These are phyloP conservation scores for Bombus cullumanus DNA, from an alignment of 1,140 invertebrate species.

Conservation along the genomic window DNA sequence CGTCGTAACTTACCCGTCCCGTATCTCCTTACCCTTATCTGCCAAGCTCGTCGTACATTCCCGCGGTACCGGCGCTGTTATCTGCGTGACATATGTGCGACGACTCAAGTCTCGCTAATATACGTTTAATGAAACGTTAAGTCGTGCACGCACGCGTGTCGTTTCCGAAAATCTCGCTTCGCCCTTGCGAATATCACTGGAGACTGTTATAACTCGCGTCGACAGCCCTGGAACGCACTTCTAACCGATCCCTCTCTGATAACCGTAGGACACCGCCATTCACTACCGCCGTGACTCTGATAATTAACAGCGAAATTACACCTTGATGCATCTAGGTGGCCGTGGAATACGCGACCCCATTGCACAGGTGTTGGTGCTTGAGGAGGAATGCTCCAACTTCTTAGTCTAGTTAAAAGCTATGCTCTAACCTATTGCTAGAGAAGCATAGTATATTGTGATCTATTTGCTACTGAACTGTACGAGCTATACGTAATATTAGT, in stretches of 20 bases:
- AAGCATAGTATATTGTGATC: no score
- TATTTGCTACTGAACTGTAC: not conserved
- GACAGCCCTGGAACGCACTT: no score
- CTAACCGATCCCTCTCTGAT: not conserved
- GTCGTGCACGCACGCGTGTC: constrained; percentile 49
- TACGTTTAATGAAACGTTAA: constrained; percentile 74
- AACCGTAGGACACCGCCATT: not conserved
- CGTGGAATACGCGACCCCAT: constrained; percentile 21
- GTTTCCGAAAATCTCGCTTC: constrained; percentile 27
- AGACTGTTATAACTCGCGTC: no score
- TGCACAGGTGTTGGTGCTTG: not conserved
- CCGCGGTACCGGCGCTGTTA: constrained; percentile 59
- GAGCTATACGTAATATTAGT: no score
- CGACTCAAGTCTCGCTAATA: constrained; percentile 67
- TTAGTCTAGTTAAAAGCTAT: not conserved
- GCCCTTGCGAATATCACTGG: not conserved
- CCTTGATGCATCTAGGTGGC: constrained; percentile 1
- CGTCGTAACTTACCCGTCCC: constrained; percentile 66
- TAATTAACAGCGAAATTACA: constrained; percentile 31
- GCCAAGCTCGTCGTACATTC: constrained; percentile 60
- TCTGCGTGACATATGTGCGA: constrained; percentile 69
- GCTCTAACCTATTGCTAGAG: not conserved
- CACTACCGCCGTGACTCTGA: not conserved
- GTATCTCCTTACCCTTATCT: constrained; percentile 71
- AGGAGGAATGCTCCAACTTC: constrained; percentile 24